These are phyloP conservation scores for Sebastes schlegelii DNA, from an alignment of 2,113 vertebrate genomes.

Conservation along the genomic window DNA sequence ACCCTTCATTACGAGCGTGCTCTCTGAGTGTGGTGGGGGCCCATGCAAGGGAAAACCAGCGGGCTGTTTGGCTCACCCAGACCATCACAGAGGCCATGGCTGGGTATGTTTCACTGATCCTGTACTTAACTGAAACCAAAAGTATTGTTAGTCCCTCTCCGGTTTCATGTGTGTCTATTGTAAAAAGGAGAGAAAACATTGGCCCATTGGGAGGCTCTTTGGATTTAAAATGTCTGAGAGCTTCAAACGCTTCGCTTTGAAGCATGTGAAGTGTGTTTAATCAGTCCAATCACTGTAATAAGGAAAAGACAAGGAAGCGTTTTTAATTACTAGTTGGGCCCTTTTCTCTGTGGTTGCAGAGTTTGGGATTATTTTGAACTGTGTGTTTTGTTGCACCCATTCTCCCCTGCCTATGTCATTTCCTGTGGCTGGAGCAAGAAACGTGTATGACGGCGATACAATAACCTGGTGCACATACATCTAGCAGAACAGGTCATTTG, in stretches of 20 bases:
- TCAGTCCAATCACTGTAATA: constrained; percentile 19
- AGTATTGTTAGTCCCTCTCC: constrained; percentile 78
- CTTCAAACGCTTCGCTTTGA: constrained; percentile 17
- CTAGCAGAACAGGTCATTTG: constrained; percentile 57
- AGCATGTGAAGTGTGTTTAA: constrained; percentile 16
- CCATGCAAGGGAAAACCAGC: constrained; percentile 52
- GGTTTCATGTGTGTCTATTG: constrained; percentile 53
- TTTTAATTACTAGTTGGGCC: not conserved
- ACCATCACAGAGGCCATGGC: constrained; percentile 64
- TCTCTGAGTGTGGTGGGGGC: constrained; percentile 59
- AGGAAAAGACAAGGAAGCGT: constrained; percentile 12
- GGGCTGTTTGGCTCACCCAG: constrained; percentile 55
- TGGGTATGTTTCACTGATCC: constrained; percentile 63
- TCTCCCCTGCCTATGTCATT: constrained; percentile 32
- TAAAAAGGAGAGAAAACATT: constrained; percentile 42
- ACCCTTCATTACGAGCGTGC: constrained; percentile 65
- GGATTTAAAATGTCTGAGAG: not conserved
- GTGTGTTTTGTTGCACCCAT: constrained; percentile 18
- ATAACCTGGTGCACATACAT: constrained; percentile 24
- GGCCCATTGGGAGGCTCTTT: not conserved
- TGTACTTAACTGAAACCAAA: constrained; percentile 77
- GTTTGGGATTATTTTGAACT: constrained; percentile 29
- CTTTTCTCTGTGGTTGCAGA: constrained; percentile 1
- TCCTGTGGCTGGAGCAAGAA: constrained; percentile 20
- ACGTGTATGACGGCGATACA: constrained; percentile 30